phyloP scores from a whole-genome alignment of 2,888 invertebrate genomes.

The Eupithecia subumbrata region DNA sequence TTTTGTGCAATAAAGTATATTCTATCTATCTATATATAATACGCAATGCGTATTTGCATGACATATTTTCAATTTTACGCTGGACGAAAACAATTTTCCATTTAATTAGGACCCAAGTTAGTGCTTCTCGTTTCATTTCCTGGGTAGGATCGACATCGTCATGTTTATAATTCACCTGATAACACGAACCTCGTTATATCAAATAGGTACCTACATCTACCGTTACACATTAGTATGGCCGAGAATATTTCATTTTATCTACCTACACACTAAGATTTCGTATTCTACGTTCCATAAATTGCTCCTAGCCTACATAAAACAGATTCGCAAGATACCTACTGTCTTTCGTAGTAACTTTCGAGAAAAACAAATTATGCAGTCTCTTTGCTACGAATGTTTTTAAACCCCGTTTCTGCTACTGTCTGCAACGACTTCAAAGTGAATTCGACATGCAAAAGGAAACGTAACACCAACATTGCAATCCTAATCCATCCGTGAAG shows the following conservation, averaged over 20 bases:
- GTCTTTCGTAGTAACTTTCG: neutral
- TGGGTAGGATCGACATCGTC: neutral
- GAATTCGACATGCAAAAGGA: conserved; percentile 22
- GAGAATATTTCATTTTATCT: neutral
- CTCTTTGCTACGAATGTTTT: conserved; percentile 2
- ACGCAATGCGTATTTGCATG: neutral
- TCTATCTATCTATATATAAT: neutral
- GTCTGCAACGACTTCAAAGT: conserved; percentile 18
- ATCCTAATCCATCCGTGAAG: conserved; percentile 34
- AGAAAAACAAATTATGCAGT: neutral
- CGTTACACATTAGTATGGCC: neutral
- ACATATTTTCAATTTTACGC: neutral
- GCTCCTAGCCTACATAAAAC: neutral
- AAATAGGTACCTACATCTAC: neutral
- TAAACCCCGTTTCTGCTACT: neutral
- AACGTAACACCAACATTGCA: conserved; percentile 30
- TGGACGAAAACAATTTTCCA: neutral
- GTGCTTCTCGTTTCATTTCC: neutral
- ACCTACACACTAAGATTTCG: neutral
- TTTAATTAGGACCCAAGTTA: neutral
- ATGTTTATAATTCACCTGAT: neutral
- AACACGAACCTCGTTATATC: neutral
- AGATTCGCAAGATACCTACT: neutral
- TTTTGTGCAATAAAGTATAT: too few species aligned
- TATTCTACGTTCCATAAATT: neutral